Evolutionary conservation across 2,797 vertebrate genomes (phyloP).

Genomic region (Onychomys arenicola): DNA sequence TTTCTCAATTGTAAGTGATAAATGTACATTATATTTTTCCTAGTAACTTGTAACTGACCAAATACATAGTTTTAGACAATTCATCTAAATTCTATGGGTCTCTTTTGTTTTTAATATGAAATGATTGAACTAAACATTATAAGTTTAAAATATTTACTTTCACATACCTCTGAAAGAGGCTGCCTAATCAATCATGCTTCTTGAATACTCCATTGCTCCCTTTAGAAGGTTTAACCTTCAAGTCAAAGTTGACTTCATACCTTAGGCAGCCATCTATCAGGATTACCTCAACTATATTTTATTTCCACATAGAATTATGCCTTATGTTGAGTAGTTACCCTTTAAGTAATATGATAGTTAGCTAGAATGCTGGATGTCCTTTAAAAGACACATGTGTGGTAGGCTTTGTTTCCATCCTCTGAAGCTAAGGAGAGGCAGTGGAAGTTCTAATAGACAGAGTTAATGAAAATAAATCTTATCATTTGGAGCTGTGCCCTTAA

Average conservation of each 20-base stretch:
- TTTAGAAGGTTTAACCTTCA: not conserved
- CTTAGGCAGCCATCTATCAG: not conserved
- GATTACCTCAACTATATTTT: conserved; percentile 33
- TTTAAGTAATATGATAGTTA: not conserved
- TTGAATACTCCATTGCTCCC: not conserved
- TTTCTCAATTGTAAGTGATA: not conserved
- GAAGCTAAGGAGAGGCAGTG: not conserved
- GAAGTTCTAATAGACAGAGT: too few relatives aligned
- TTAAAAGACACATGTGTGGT: not conserved
- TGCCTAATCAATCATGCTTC: not conserved
- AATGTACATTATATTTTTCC: not conserved
- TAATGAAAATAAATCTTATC: not conserved
- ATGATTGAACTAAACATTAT: conserved; percentile 33
- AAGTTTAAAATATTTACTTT: conserved; percentile 38
- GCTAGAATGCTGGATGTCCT: not conserved
- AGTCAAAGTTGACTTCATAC: not conserved
- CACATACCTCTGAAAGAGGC: not conserved
- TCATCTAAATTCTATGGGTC: not conserved
- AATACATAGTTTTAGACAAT: not conserved
- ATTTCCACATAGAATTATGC: not conserved
- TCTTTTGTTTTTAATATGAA: conserved; percentile 28
- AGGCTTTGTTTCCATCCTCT: not conserved
- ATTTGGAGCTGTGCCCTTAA: not conserved
- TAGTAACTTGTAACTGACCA: not conserved
- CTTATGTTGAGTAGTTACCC: not conserved